A percentile compares a stretch with the other conserved stretches of the same genome.
Evolutionary conservation across 92 coral and sea anemone genomes (phyloP).

Genomic region (Porites divaricata): DNA sequence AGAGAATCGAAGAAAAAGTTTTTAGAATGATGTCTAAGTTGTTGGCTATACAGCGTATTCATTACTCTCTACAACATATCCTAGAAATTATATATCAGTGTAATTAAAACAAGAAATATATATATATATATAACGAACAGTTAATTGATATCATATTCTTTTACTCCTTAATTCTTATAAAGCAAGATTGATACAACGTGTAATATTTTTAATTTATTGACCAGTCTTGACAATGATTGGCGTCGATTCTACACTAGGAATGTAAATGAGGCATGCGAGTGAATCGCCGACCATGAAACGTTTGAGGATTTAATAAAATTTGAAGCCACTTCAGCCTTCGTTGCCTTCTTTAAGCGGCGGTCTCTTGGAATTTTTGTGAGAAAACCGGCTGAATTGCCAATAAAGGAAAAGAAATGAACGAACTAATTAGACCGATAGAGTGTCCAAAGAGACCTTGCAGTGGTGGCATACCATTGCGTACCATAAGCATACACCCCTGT

Average conservation of each 20-base stretch:
- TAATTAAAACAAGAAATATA: neutral
- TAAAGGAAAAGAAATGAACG: too few relatives aligned
- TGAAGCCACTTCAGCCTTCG: neutral
- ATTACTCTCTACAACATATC: neutral
- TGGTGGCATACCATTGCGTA: too few relatives aligned
- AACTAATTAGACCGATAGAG: too few relatives aligned
- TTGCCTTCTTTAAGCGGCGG: too few relatives aligned
- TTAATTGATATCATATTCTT: neutral
- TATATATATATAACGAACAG: too few relatives aligned
- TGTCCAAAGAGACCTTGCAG: too few relatives aligned
- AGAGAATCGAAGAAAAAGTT: too few relatives aligned
- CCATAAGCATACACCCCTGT: too few relatives aligned
- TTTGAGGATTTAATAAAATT: neutral
- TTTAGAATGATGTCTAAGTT: too few relatives aligned
- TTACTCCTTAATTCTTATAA: slow-evolving; percentile 23
- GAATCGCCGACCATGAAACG: neutral
- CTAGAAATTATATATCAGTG: neutral
- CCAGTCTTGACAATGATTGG: slow-evolving; percentile 6
- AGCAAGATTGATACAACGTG: slow-evolving; percentile 2
- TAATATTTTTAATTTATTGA: slow-evolving; percentile 29
- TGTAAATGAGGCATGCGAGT: slow-evolving; percentile 5
- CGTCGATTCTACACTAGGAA: slow-evolving; percentile 20
- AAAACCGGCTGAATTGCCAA: too few relatives aligned
- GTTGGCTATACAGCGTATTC: neutral
- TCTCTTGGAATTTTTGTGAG: too few relatives aligned